Base-by-base conservation (phyloP, 2,888 invertebrate genomes). In the Drosophila acutilabella region DNA sequence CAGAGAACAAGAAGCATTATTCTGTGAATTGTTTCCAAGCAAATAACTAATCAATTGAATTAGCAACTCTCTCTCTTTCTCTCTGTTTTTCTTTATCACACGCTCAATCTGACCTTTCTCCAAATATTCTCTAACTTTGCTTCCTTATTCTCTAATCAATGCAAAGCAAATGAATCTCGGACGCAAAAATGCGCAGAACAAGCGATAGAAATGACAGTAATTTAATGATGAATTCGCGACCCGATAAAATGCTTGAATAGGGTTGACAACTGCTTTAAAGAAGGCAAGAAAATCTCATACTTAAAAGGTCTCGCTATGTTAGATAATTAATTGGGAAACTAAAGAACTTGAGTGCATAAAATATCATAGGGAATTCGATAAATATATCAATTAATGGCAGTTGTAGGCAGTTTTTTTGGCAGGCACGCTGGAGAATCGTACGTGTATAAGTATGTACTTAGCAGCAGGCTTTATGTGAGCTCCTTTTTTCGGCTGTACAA, bases 1-100 rank as follows among this genome's bases (percentile, higher is more conserved):
- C 66, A 53, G 52, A 60, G 53, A 66, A 64, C 51, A 45, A 23
- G 38, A 18, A 13, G 10, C 40, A 6, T 26, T 0, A 14, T 26
- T 48, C 13, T 54, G 11, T 33, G 10, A 47, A 41, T 66, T 66
- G 54, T 62, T 51, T 26, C 14, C 50, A 33, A 60, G 41, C 36
- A 68, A 47, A 52, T 61, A 67, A 74, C 80, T 85, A 85, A 88
- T 88, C 88, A 83, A 83, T 85, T 88, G 80, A 88, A 85, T 83
- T 88, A 88, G 70, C 23, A 23, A 1, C 23, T 14, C 16, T 40
- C 10, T 10, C 18, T 26, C 23, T 10, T 14, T 26, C 23, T 23
- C 4, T 23, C 23, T 23, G 23, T 1, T 23, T 23, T 6, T 23
- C 6, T 6, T 23, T 23, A 6, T 23, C 6, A 6, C 23, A 23